phyloP scores from a whole-genome alignment of 2,113 vertebrate species.

The Chaetodon auriga region DNA sequence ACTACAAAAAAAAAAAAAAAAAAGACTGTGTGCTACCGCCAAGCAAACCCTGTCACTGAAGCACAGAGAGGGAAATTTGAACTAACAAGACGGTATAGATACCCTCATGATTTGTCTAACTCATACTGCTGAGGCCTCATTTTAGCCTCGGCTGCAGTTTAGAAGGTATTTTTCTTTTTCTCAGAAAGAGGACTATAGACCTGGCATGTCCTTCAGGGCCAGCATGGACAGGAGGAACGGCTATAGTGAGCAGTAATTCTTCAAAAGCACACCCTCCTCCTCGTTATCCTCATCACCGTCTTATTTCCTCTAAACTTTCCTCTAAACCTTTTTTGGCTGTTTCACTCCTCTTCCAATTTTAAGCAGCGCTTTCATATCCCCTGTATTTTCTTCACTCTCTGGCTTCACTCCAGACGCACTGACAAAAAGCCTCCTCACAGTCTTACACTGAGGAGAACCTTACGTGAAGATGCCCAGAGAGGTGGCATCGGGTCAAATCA shows the following conservation, averaged over 20 bases:
- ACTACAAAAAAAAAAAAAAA: too few relatives aligned
- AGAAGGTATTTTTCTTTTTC: not conserved
- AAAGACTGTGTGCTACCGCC: too few relatives aligned
- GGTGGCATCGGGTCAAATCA: slow-evolving; percentile 5
- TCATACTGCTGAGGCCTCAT: not conserved
- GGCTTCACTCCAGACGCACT: not conserved
- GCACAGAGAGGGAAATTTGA: not conserved
- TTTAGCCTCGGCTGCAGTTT: not conserved
- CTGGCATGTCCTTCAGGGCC: not conserved
- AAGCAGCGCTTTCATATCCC: slow-evolving; percentile 1
- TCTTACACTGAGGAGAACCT: not conserved
- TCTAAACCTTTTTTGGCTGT: not conserved
- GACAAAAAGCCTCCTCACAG: slow-evolving; percentile 11
- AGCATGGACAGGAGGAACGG: not conserved
- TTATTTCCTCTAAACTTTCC: not conserved
- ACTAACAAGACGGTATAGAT: not conserved
- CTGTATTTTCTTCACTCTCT: slow-evolving; percentile 5
- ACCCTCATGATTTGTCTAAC: too few relatives aligned
- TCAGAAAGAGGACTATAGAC: not conserved
- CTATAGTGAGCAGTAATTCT: not conserved
- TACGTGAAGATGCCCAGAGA: slow-evolving; percentile 4
- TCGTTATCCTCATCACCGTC: not conserved
- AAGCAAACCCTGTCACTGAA: too few relatives aligned
- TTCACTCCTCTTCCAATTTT: not conserved
- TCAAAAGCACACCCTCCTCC: not conserved